phyloP scores from a whole-genome alignment of 1,140 invertebrate species.

The Oryzaephilus surinamensis region DNA sequence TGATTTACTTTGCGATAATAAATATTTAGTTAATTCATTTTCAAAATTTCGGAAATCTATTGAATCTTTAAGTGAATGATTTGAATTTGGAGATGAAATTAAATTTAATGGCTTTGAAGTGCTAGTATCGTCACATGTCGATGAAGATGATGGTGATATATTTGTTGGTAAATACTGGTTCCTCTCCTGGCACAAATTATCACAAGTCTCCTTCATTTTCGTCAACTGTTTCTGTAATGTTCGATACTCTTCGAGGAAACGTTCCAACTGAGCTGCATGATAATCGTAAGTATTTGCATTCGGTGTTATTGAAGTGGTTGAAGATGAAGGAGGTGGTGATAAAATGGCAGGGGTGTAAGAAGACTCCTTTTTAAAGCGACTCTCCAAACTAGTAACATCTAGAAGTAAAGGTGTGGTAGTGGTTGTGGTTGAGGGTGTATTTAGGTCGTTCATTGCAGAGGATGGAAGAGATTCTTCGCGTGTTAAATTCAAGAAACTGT shows the following conservation, averaged over 20 bases:
- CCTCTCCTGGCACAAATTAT: constrained; percentile 44
- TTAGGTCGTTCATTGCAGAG: constrained; percentile 36
- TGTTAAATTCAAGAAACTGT: constrained; percentile 44
- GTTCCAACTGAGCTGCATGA: constrained; percentile 62
- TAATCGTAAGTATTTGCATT: constrained; percentile 54
- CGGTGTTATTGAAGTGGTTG: constrained; percentile 37
- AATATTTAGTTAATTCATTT: constrained; percentile 39
- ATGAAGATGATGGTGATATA: constrained; percentile 37
- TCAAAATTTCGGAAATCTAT: constrained; percentile 42
- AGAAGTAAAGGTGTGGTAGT: constrained; percentile 39
- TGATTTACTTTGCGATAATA: constrained; percentile 37
- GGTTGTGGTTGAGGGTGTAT: no score
- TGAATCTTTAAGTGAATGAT: constrained; percentile 36
- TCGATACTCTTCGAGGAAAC: constrained; percentile 65
- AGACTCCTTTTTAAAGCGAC: constrained; percentile 15
- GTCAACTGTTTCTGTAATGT: constrained; percentile 61
- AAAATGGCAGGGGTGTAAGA: no score
- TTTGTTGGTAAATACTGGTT: constrained; percentile 16
- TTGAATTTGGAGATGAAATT: constrained; percentile 36
- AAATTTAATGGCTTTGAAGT: constrained; percentile 8
- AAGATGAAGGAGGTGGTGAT: constrained; percentile 17
- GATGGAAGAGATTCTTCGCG: constrained; percentile 27
- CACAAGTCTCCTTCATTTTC: constrained; percentile 66
- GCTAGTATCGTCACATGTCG: constrained; percentile 12
- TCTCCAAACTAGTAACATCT: constrained; percentile 40